phyloP scores from a whole-genome alignment of 2,888 invertebrate genomes.

The Cactoblastis cactorum region DNA sequence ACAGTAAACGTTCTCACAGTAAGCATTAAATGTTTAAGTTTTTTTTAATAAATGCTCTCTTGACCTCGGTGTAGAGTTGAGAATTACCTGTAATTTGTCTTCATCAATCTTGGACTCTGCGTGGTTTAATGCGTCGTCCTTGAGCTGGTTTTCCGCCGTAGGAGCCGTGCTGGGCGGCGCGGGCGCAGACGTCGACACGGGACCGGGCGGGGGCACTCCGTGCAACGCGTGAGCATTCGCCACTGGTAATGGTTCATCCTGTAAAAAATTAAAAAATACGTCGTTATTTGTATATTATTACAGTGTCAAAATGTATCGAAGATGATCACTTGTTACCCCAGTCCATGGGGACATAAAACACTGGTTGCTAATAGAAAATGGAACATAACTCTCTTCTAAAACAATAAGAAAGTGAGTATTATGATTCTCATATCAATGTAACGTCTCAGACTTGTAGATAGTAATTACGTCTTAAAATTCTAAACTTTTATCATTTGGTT shows the following conservation, averaged over 20 bases:
- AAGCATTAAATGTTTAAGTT: not conserved
- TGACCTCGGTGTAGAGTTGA: not conserved
- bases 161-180: conserved; percentile 32
- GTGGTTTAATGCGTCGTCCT: conserved; percentile 63
- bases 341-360: too few relatives aligned
- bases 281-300: not conserved
- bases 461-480: too few relatives aligned
- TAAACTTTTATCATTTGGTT: too few relatives aligned
- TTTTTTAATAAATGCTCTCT: not conserved
- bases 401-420: too few relatives aligned
- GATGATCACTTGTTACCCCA: too few relatives aligned
- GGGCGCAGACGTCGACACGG: conserved; percentile 30
- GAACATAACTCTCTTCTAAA: too few relatives aligned
- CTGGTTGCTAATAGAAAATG: too few relatives aligned
- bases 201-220: conserved; percentile 44
- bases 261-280: conserved; percentile 25
- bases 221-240: conserved; percentile 69
- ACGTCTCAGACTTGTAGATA: too few relatives aligned
- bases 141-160: conserved; percentile 42
- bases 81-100: conserved; percentile 67
- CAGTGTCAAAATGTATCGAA: not conserved
- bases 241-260: conserved; percentile 69
- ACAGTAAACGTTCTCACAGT: not conserved
- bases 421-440: too few relatives aligned
- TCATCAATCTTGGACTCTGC: conserved; percentile 71